Evolutionary conservation across 2,888 invertebrate species (phyloP), one percentile per base, ranked within the genome.

Genomic region (Automeris io): DNA sequence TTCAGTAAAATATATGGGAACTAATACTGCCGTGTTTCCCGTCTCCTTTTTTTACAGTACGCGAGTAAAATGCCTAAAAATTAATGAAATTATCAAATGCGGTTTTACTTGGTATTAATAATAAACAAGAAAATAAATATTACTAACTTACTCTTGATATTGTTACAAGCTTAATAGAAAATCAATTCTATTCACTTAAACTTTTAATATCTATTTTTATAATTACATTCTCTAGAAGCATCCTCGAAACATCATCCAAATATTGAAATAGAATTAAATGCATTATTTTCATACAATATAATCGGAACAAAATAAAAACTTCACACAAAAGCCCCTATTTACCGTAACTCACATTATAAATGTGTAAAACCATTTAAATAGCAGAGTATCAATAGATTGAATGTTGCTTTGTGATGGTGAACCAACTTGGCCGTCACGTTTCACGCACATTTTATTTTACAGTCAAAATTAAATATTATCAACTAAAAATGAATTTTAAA

Each of bases 311-410:
- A 69, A 71, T 73, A 70, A 70, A 75, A 78, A 69, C 73, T 58
- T 39, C 38, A 47, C 57, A 83, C 80, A 85, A 86, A 57, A 57
- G 64, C 48, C 51, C 66, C 63, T 83, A 85, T 86, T 85, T 86
- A 83, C 75, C 74, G 79, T 78, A 72, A 71, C 83, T 79, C 70
- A 70, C 70, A 83, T 78, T 83, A 85, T 85, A 82, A 82, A 86
- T 85, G 85, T 85, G 83, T 86, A 86, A 85, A 85, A 82, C 83
- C 83, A 81, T 85, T 85, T 85, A 85, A 83, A 83, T 80, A 72
- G 75, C 68, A 65, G 67, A 74, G 69, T 76, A 78, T 85, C 82
- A 85, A 85, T 81, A 77, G 83, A 75, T 39, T 66, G 73, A 73
- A 79, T 77, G 76, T 79, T 79, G 62, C 79, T 71, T 83, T 85